Percentiles rank a stretch among this genome's conserved stretches.
Evolutionary conservation across 2,113 vertebrate genomes (phyloP).

Genomic region (Cricetomys ansorgei): DNA sequence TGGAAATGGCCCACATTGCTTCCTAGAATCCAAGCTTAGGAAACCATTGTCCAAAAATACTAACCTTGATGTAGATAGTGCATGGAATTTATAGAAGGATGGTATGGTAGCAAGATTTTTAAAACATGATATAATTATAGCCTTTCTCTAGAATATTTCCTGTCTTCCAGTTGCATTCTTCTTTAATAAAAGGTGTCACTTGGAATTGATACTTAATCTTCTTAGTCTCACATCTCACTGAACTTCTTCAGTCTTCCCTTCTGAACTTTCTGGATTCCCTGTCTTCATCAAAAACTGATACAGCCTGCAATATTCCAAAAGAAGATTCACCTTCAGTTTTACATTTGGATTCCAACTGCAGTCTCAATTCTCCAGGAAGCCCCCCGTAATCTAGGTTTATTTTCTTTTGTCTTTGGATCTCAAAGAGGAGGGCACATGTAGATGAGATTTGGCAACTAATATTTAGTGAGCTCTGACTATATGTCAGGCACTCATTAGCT

Average conservation of each 20-base stretch:
- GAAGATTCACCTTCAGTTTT: neutral
- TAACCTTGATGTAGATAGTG: neutral
- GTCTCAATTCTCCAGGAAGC: neutral
- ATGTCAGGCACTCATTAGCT: slow-evolving; percentile 40
- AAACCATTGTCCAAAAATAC: neutral
- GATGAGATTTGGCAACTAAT: slow-evolving; percentile 5
- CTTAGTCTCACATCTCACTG: accelerated
- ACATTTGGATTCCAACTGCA: neutral
- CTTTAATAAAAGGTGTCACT: neutral
- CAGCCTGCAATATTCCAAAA: neutral
- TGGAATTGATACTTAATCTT: accelerated
- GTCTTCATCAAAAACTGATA: neutral
- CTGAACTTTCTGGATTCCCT: neutral
- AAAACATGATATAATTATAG: neutral
- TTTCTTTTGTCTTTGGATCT: neutral
- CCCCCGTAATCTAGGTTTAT: neutral
- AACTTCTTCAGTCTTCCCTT: neutral
- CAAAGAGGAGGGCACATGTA: neutral
- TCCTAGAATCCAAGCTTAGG: neutral
- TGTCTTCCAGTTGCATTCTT: neutral
- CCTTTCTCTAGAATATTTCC: neutral
- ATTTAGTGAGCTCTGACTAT: neutral
- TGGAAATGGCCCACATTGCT: accelerated
- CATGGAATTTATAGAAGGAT: neutral
- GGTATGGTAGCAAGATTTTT: neutral